Conservation (phyloP, 2,888 invertebrate species). For the Bellardia bayeri region DNA sequence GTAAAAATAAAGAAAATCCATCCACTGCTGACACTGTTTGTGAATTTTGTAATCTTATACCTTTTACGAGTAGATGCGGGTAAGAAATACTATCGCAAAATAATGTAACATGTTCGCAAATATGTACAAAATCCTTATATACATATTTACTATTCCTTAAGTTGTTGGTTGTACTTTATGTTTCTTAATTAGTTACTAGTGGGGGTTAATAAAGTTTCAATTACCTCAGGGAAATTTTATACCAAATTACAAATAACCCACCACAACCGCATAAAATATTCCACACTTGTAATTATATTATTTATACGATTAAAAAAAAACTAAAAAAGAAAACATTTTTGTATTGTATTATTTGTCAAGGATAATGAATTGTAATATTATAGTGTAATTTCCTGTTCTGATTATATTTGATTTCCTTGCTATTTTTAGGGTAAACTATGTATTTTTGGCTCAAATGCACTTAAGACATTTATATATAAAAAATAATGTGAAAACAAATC, state of each 20-base stretch:
- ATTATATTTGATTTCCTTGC: slow-evolving; percentile 61
- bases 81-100: slow-evolving; percentile 51
- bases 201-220: slow-evolving; percentile 68
- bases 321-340: not conserved
- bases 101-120: slow-evolving; percentile 12
- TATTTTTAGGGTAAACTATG: slow-evolving; percentile 39
- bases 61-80: slow-evolving; percentile 55
- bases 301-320: not conserved
- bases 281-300: slow-evolving; percentile 11
- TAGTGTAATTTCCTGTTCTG: slow-evolving; percentile 70
- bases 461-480: not conserved
- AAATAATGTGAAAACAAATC: slow-evolving; percentile 17
- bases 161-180: slow-evolving; percentile 16
- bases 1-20: not conserved
- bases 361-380: slow-evolving; percentile 64
- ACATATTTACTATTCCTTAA: slow-evolving; percentile 20
- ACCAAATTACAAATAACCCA: slow-evolving; percentile 62
- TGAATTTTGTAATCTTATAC: slow-evolving; percentile 58
- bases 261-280: slow-evolving; percentile 49
- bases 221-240: slow-evolving; percentile 65
- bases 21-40: slow-evolving; percentile 9
- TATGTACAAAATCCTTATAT: not conserved
- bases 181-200: slow-evolving; percentile 31
- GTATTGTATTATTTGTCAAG: slow-evolving; percentile 43
- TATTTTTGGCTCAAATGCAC: slow-evolving; percentile 5